phyloP scores from a whole-genome alignment of 2,888 invertebrate genomes.

The Agrilus biguttatus region DNA sequence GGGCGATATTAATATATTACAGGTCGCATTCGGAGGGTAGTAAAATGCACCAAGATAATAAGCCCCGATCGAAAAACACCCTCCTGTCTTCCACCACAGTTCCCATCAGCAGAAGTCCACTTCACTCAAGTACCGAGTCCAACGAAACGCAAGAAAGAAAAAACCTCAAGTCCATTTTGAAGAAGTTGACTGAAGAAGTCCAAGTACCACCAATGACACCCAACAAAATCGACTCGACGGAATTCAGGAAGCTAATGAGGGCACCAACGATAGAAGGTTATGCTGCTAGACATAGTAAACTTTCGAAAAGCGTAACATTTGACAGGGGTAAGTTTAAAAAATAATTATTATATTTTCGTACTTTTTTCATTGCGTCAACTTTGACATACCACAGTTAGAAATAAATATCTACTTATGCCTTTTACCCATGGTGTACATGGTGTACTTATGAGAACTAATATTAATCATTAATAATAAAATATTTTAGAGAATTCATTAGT shows the following conservation, averaged over 20 bases:
- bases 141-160: constrained; percentile 73
- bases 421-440: no score
- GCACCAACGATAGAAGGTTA: constrained; percentile 81
- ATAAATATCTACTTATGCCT: no score
- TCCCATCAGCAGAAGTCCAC: constrained; percentile 18
- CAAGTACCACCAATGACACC: constrained; percentile 18
- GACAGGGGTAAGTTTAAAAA: constrained; percentile 69
- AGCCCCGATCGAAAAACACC: constrained; percentile 15
- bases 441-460: no score
- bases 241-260: constrained; percentile 55
- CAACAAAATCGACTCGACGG: constrained; percentile 32
- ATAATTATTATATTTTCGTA: no score
- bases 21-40: constrained; percentile 66
- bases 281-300: constrained; percentile 74
- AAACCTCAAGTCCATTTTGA: constrained; percentile 72
- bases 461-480: no score
- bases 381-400: no score
- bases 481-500: no score
- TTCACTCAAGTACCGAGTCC: constrained; percentile 46
- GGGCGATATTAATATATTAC: no score
- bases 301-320: constrained; percentile 80
- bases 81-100: constrained; percentile 4
- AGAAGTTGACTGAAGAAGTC: constrained; percentile 60
- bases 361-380: no score
- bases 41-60: constrained; percentile 44